Evolutionary conservation across 2,888 invertebrate species (phyloP).

Genomic region (Microctonus brassicae): DNA sequence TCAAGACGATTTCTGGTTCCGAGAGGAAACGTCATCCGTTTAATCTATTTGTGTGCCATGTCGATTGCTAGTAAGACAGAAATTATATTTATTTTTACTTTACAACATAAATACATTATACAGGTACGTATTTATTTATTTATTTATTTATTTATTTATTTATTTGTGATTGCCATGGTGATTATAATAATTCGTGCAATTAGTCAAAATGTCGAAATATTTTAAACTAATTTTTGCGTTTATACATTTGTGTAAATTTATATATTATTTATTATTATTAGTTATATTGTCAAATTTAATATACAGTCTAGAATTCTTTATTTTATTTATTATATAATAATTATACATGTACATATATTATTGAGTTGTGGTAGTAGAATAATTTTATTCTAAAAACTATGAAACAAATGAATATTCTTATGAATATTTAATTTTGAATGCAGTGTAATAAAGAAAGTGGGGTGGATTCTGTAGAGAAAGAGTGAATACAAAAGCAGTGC

Average conservation of each 20-base stretch:
- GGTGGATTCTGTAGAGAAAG: slow-evolving; percentile 2
- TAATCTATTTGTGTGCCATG: slow-evolving; percentile 27
- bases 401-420: slow-evolving; percentile 29
- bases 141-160: not conserved
- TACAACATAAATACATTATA: not conserved
- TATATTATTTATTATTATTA: too few relatives aligned
- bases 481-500: slow-evolving; percentile 14
- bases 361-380: slow-evolving; percentile 24
- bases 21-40: slow-evolving; percentile 42
- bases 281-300: not conserved
- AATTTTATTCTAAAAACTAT: slow-evolving; percentile 32
- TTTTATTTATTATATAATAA: slow-evolving; percentile 3
- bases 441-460: not conserved
- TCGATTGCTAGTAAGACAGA: not conserved
- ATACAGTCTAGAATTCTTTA: not conserved
- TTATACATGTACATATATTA: not conserved
- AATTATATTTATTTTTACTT: not conserved
- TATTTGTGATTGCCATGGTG: too few relatives aligned
- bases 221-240: too few relatives aligned
- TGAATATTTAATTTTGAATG: slow-evolving; percentile 42
- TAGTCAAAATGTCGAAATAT: too few relatives aligned
- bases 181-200: too few relatives aligned
- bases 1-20: slow-evolving; percentile 49
- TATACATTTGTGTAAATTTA: not conserved
- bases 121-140: too few relatives aligned